Evolutionary conservation across 2,113 vertebrate genomes (phyloP), one percentile per base, ranked within the genome.

Genomic region (Osmerus eperlanus): DNA sequence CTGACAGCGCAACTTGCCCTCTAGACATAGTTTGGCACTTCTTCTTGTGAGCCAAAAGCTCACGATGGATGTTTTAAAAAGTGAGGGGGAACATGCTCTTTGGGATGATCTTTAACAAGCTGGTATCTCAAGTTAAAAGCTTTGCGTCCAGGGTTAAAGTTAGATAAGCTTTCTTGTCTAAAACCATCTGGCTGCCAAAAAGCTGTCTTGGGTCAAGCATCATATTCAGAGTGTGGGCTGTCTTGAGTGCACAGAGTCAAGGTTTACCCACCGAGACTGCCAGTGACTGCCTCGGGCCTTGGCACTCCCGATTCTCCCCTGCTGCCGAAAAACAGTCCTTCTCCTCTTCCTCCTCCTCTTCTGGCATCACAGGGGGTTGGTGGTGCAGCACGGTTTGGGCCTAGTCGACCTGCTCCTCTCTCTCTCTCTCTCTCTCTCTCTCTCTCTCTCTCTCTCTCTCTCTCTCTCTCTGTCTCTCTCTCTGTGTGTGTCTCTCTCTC

Each of bases 201-300:
- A 84, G 78, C 76, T 84, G 80, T 87, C 84, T 79, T 81, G 75
- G 87, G 86, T 90, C 87, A 84, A 65, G 71, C 83, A 82, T 85
- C 78, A 73, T 69, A 83, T 89, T 81, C 82, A 86, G 77, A 87
- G 84, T 84, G 89, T 88, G 81, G 86, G 88, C 82, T 85, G 85
- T 65, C 75, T 80, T 81, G 36, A 73, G 78, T 79, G 76, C 67
- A 75, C 62, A 56, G 68, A 85, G 83, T 87, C 82, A 84, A 85
- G 83, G 85, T 82, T 86, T 82, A 76, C 78, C 80, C 84, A 74
- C 67, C 63, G 56, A 87, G 79, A 86, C 84, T 88, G 58, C 80
- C 76, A 64, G 79, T 82, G 70, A 76, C 74, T 78, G 87, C 88
- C 88, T 77, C 66, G 0, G 87, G 88, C 81, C 77, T 86, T 85